phyloP scores from a whole-genome alignment of 1,140 invertebrate genomes.

The Panagrolaimus sp. region DNA sequence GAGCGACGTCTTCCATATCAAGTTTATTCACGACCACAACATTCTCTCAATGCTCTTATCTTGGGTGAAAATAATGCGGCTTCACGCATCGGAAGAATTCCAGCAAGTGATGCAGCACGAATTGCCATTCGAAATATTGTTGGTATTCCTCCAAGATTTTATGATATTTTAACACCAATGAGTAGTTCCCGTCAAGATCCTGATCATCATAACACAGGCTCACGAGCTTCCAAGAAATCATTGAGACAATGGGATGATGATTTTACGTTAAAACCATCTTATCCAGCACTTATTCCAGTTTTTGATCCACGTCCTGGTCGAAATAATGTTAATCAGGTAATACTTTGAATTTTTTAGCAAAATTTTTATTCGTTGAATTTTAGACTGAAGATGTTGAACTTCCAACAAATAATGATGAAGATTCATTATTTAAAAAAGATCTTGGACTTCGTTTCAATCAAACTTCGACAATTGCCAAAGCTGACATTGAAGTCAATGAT shows the following conservation, averaged over 20 bases:
- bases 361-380: neutral
- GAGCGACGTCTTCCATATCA: neutral
- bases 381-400: constrained; percentile 81
- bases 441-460: neutral
- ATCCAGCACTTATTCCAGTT: constrained; percentile 89
- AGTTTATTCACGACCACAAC: constrained; percentile 27
- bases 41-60: constrained; percentile 55
- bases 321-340: constrained; percentile 86
- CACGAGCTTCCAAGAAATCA: neutral
- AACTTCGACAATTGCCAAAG: neutral
- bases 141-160: neutral
- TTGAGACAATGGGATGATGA: constrained; percentile 90
- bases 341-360: neutral
- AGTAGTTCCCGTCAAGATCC: constrained; percentile 36
- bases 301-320: constrained; percentile 95
- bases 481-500: neutral
- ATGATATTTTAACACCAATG: neutral
- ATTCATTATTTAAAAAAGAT: neutral
- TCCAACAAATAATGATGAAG: constrained; percentile 59
- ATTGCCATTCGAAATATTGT: neutral
- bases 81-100: neutral
- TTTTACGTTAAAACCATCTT: constrained; percentile 87
- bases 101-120: neutral
- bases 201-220: neutral
- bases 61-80: no score